A percentile compares a stretch with the other conserved stretches of the same genome.
Conservation (phyloP, 2,113 vertebrate species). For the Butorides virescens region DNA sequence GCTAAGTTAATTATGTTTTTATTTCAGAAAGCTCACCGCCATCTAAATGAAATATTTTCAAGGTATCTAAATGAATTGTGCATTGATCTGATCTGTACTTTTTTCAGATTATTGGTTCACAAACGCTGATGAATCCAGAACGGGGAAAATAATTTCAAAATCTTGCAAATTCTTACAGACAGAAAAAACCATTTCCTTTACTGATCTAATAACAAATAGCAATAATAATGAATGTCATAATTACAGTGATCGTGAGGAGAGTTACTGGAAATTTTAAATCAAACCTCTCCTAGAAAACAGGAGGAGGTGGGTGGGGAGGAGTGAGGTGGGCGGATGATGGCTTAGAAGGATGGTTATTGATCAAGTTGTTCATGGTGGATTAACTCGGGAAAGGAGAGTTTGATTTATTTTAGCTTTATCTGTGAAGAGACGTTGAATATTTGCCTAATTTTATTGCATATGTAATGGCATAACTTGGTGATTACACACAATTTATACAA, state of each 20-base stretch:
- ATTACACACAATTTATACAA: neutral
- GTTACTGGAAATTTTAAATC: conserved; percentile 51
- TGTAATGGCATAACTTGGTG: neutral
- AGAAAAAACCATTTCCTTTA: neutral
- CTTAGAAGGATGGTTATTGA: conserved; percentile 45
- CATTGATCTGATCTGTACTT: neutral
- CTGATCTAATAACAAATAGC: conserved; percentile 16
- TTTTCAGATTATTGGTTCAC: neutral
- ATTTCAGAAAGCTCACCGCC: neutral
- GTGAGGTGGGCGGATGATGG: conserved; percentile 10
- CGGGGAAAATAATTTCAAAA: neutral
- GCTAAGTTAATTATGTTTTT: neutral
- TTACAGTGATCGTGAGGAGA: neutral
- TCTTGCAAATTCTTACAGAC: neutral
- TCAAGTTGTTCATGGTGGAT: neutral
- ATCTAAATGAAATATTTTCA: neutral
- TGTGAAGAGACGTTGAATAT: conserved; percentile 30
- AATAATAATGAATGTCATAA: conserved; percentile 23
- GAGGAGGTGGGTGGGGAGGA: conserved; percentile 27
- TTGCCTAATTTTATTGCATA: conserved; percentile 15
- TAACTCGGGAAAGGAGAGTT: conserved; percentile 25
- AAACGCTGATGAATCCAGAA: neutral
- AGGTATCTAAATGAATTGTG: neutral
- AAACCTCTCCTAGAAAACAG: conserved; percentile 34
- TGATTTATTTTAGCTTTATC: conserved; percentile 31